Evolutionary conservation across 2,888 invertebrate species (phyloP), one percentile per base, ranked within the genome.

Genomic region (Oxycera nigricornis): DNA sequence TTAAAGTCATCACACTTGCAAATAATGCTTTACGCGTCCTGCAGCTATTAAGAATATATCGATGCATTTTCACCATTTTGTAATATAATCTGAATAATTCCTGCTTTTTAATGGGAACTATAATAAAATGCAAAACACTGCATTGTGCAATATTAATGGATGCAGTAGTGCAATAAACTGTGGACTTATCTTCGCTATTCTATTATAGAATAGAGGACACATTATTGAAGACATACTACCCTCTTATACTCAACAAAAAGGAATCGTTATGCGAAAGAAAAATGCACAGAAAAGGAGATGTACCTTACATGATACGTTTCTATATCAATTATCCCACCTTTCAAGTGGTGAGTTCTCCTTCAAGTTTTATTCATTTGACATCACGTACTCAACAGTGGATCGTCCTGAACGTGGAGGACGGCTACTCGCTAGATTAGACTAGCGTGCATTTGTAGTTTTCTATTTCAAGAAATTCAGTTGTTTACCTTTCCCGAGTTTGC

Each of bases 311-410:
- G 65, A 41, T 65, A 65, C 26, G 22, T 65, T 65, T 41, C 65
- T 39, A 65, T 39, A 41, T 35, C 65, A 65, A 65, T 65, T 65
- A 65, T 65, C 39, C 24, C 65, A 65, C 65, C 65, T 65, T 65
- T 41, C 41, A 35, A 65, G 30, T 26, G 41, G 2, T 24, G n/a
- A 22, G 24, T 41, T n/a, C 39, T 14, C 41, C 30, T 65, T 41
- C 14, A 22, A 3, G 22, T 24, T 65, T 65, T 65, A 65, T 65
- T 65, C 41, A 65, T 65, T 20, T 65, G 39, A 65, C 65, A 41
- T 65, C 65, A 65, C 65, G 65, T 65, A 22, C 24, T 39, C 24
- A 24, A 4, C 30, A 7, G 22, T 14, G 46, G 14, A 46, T 46
- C 3, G 3, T 46, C 6, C 2, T 14, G 55, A 55, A 22, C 20